phyloP scores from a whole-genome alignment of 2,797 vertebrate genomes.

The Anolis apletophallus region DNA sequence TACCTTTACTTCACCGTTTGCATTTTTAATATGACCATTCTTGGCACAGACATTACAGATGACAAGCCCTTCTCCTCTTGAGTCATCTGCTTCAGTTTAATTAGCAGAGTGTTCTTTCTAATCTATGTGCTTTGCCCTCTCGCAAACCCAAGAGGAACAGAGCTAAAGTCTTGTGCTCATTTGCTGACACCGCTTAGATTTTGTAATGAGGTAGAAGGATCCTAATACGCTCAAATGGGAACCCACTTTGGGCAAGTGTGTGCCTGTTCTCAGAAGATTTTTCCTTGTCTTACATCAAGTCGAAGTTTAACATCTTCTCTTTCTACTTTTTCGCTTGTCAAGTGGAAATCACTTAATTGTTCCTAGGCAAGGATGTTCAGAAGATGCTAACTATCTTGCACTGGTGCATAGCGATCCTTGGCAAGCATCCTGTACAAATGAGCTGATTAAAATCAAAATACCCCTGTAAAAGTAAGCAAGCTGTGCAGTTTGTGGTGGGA shows the following conservation, averaged over 20 bases:
- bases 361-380: slow-evolving; percentile 6
- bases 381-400: slow-evolving; percentile 7
- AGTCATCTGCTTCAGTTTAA: slow-evolving; percentile 81
- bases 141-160: slow-evolving; percentile 76
- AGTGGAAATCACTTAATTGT: slow-evolving; percentile 41
- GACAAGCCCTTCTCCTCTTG: slow-evolving; percentile 77
- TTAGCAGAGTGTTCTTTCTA: slow-evolving; percentile 81
- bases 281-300: slow-evolving; percentile 39
- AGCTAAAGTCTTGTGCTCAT: slow-evolving; percentile 78
- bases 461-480: slow-evolving; percentile 6
- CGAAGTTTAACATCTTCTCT: slow-evolving; percentile 47
- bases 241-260: slow-evolving; percentile 59
- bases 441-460: slow-evolving; percentile 14
- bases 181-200: slow-evolving; percentile 80
- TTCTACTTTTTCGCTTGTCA: slow-evolving; percentile 38
- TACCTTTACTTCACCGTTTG: slow-evolving; percentile 79
- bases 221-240: slow-evolving; percentile 63
- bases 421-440: neutral
- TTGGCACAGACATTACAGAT: slow-evolving; percentile 74
- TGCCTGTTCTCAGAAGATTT: slow-evolving; percentile 60
- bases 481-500: neutral
- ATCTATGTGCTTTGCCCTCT: slow-evolving; percentile 81
- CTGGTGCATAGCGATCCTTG: neutral
- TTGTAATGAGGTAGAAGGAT: slow-evolving; percentile 73
- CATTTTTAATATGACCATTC: slow-evolving; percentile 80